A percentile compares a stretch with the other conserved stretches of the same genome.
These are phyloP conservation scores for Zonitis immaculata DNA, from an alignment of 2,888 invertebrate genomes.

Conservation along the genomic window DNA sequence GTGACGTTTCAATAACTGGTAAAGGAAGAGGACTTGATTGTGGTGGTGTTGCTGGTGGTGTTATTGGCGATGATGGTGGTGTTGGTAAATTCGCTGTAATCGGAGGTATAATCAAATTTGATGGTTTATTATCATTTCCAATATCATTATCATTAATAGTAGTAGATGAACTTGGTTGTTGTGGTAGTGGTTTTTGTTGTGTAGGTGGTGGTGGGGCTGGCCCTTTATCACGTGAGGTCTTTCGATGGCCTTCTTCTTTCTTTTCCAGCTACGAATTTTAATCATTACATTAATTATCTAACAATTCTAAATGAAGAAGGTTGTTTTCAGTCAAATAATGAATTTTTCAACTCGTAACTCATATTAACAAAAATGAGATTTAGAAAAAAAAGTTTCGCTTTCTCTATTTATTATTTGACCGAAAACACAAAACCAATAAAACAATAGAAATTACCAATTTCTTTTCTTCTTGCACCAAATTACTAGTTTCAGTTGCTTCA, in stretches of 20 bases:
- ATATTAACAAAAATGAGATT: too few relatives aligned
- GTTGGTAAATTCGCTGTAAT: conserved; percentile 38
- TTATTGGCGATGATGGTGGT: conserved; percentile 44
- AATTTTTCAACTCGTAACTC: too few relatives aligned
- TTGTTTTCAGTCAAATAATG: too few relatives aligned
- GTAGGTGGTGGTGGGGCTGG: conserved; percentile 67
- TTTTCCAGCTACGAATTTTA: conserved; percentile 57
- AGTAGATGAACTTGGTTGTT: conserved; percentile 39
- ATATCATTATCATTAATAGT: conserved; percentile 11
- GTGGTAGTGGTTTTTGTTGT: conserved; percentile 31
- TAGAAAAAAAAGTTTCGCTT: too few relatives aligned
- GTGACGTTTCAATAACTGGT: conserved; percentile 10
- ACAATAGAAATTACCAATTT: conserved; percentile 25
- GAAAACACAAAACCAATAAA: background rate
- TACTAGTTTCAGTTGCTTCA: conserved; percentile 1
- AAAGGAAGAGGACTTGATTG: conserved; percentile 25
- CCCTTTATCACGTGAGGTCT: conserved; percentile 66
- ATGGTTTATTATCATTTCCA: conserved; percentile 46
- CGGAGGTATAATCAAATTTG: conserved; percentile 15
- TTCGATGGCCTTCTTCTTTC: conserved; percentile 56
- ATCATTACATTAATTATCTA: background rate
- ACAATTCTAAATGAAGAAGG: too few relatives aligned
- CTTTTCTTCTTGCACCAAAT: conserved; percentile 23
- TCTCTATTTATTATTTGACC: background rate
- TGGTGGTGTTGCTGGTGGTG: conserved; percentile 44